phyloP scores from a whole-genome alignment of 2,113 vertebrate genomes.

The Carassius carassius region DNA sequence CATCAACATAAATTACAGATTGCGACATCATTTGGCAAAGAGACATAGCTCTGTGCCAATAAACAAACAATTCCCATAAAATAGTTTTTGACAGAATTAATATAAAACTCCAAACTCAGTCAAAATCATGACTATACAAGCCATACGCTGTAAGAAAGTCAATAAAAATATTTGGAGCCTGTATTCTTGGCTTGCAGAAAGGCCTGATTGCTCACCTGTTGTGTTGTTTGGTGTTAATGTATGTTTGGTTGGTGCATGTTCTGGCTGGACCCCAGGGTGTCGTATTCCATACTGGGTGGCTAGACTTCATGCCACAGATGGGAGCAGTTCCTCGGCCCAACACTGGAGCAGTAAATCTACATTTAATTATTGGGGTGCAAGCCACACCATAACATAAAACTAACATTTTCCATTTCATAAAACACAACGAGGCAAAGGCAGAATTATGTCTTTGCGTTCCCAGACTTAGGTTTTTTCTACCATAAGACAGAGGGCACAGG shows the following conservation, averaged over 20 bases:
- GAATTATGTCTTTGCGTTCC: not conserved
- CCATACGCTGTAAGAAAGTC: slow-evolving; percentile 44
- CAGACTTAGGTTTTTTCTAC: not conserved
- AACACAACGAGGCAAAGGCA: slow-evolving; percentile 18
- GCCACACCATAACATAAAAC: slow-evolving; percentile 30
- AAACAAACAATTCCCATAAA: slow-evolving; percentile 37
- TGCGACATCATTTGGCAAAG: slow-evolving; percentile 39
- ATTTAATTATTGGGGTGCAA: slow-evolving; percentile 33
- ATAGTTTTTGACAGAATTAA: slow-evolving; percentile 3
- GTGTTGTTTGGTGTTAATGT: slow-evolving; percentile 49
- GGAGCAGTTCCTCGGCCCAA: slow-evolving; percentile 31
- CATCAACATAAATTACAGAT: slow-evolving; percentile 49
- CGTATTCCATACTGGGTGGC: slow-evolving; percentile 45
- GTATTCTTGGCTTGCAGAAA: slow-evolving; percentile 43
- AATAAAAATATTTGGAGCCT: slow-evolving; percentile 56
- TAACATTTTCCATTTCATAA: slow-evolving; percentile 41
- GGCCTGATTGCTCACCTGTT: slow-evolving; percentile 41
- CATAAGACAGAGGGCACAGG: slow-evolving; percentile 29
- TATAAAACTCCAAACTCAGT: slow-evolving; percentile 31
- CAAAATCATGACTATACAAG: slow-evolving; percentile 23
- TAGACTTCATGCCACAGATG: slow-evolving; percentile 26
- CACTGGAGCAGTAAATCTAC: slow-evolving; percentile 50
- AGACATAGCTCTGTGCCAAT: slow-evolving; percentile 30
- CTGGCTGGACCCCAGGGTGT: slow-evolving; percentile 49
- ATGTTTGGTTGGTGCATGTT: slow-evolving; percentile 51